Base-by-base conservation (phyloP, 2,113 vertebrate genomes). In the Saccopteryx leptura region DNA sequence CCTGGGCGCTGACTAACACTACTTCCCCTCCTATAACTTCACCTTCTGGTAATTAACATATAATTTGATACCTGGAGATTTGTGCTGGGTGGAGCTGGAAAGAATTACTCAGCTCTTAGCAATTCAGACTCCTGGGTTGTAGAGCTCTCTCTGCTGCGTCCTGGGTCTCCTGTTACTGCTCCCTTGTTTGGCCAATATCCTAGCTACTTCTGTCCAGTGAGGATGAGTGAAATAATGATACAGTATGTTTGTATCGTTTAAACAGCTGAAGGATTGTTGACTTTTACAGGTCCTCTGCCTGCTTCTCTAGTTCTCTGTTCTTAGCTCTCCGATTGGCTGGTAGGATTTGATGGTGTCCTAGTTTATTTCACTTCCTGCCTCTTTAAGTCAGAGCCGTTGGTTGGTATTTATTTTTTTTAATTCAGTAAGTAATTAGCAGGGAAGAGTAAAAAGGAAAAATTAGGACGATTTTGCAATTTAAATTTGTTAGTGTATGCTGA, bases 21-120 rank as follows among this genome's bases (percentile, higher is more conserved):
- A 76, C 85, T 95, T 96, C 94, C 94, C 88, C 84, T 80, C 92
- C 11, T 94, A 93, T 96, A 96, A 91, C 93, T 96, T 86, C 75
- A 74, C 50, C 50, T 95, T 86, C 9, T 4, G 28, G 14, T 94
- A 96, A 97, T 97, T 96, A 97, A 97, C 95, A 74, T 97, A 95
- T 97, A 97, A 98, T 97, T 96, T 96, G 96, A 97, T 98, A 97
- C 97, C 97, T 97, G 95, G 96, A 97, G 96, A 93, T 92, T 89
- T 52, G 46, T 91, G 88, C 88, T 60, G 96, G 96, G 97, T 95
- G 97, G 97, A 96, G 95, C 91, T 97, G 95, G 92, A 87, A 94
- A 88, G 96, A 96, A 96, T 97, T 94, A 97, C 95, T 97, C 96
- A 97, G 97, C 91, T 90, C 84, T 94, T 52, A 96, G 93, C 86